A percentile compares a stretch with the other conserved stretches of the same genome.
phyloP scores from a whole-genome alignment of 2,797 vertebrate species.

The Sebastes goodei region DNA sequence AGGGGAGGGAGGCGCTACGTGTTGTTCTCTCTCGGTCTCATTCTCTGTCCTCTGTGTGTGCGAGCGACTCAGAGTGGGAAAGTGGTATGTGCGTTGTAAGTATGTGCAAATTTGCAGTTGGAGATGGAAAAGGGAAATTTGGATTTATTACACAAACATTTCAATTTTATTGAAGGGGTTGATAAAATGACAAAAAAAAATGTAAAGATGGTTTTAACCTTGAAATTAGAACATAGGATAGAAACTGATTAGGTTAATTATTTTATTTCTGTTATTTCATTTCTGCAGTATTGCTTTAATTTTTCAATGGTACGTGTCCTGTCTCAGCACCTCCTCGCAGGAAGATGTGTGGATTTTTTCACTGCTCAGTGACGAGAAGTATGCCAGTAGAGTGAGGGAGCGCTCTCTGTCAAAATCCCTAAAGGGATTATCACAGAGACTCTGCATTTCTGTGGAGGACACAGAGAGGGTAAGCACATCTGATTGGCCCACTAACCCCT shows the following conservation, averaged over 20 bases:
- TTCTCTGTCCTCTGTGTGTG: conserved; percentile 61
- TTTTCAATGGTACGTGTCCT: background rate
- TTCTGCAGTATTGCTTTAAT: background rate
- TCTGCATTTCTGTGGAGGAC: conserved; percentile 64
- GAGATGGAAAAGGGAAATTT: background rate
- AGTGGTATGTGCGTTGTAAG: conserved; percentile 41
- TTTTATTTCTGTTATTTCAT: background rate
- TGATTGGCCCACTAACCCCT: conserved; percentile 63
- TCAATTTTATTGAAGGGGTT: background rate
- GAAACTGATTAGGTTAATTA: background rate
- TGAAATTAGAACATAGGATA: conserved; percentile 14
- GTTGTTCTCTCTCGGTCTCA: conserved; percentile 64
- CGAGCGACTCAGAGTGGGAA: conserved; percentile 52
- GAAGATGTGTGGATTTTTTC: conserved; percentile 33
- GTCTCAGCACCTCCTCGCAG: background rate
- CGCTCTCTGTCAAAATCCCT: conserved; percentile 62
- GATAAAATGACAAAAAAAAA: background rate
- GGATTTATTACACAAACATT: conserved; percentile 8
- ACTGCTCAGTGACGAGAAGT: conserved; percentile 41
- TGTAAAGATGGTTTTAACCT: conserved; percentile 3
- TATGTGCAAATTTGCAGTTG: background rate
- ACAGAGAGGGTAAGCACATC: conserved; percentile 56
- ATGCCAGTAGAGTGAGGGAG: conserved; percentile 41
- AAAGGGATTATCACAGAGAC: conserved; percentile 69
- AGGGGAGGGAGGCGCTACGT: conserved; percentile 33